Conservation (phyloP, 2,113 vertebrate species). For the Ivindomyrus marchei region DNA sequence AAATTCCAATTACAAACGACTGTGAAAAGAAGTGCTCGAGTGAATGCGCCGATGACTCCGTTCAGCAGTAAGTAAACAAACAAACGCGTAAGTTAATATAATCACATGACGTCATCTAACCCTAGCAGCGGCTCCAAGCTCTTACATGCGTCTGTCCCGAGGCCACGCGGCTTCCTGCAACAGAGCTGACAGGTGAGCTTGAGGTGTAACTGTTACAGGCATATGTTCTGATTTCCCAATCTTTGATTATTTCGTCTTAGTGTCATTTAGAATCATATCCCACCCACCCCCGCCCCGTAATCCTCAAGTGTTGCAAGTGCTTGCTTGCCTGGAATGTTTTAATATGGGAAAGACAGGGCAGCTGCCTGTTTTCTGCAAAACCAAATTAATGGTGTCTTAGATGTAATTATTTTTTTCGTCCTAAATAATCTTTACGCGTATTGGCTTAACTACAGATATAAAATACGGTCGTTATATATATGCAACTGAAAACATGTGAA, state of each 20-base stretch:
- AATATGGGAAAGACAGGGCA: not conserved
- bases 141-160: not conserved
- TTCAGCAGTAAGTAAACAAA: not conserved
- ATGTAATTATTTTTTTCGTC: not conserved
- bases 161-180: slow-evolving; percentile 6
- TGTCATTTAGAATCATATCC: slow-evolving; percentile 23
- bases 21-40: not conserved
- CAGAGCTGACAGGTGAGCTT: slow-evolving; percentile 19
- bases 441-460: not conserved
- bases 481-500: not conserved
- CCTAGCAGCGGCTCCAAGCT: not conserved
- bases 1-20: slow-evolving; percentile 26
- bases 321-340: slow-evolving; percentile 49
- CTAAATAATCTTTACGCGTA: not conserved
- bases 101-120: not conserved
- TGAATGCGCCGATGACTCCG: not conserved
- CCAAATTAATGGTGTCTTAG: not conserved
- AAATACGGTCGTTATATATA: not conserved
- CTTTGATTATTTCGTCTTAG: slow-evolving; percentile 27
- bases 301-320: slow-evolving; percentile 36
- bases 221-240: slow-evolving; percentile 9
- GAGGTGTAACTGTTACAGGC: slow-evolving; percentile 3
- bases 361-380: not conserved
- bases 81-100: slow-evolving; percentile 21
- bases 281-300: slow-evolving; percentile 22